Evolutionary conservation across 2,797 vertebrate species (phyloP), one percentile per base, ranked within the genome.

Genomic region (Mormyrops boulengeri): DNA sequence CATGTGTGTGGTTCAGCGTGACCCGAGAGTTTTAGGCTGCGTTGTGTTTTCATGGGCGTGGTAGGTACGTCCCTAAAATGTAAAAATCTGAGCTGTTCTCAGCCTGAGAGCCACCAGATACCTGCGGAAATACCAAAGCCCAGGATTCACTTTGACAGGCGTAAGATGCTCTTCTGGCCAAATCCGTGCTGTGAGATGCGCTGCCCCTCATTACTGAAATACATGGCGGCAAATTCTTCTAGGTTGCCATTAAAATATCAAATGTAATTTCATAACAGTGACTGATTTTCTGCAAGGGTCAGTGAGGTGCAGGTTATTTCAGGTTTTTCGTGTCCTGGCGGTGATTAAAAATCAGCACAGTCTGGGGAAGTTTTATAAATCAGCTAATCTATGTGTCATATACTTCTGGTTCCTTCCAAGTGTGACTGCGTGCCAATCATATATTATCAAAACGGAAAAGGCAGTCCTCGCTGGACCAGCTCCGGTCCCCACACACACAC

Each of bases 211-310:
- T 86, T 19, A 86, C 49, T 52, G 85, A 52, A 86, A 38, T 86
- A 34, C 14, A 86, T 86, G 12, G 30, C 49, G 30, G 85, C 47
- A 6, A 30, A 86, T 50, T 86, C 85, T 26, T 53, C 22, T 34
- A 86, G 49, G 49, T 30, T 34, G 30, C 85, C 85, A 86, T 55
- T 86, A 86, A 86, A 86, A 86, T 86, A 86, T 55, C 11, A 86
- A 30, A 86, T 52, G 26, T 55, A 52, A 26, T 86, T 86, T 26
- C 49, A 12, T 86, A 55, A 86, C 50, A 55, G 50, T 85, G 11
- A 34, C 47, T 53, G 52, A 53, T 86, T 52, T 52, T 19, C 17
- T 22, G n/a, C 44, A 11, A 52, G n/a, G 41, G 82, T 30, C 85
- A 86, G 52, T 86, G 44, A 52, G 26, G n/a, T 53, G 52, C 44